These are phyloP conservation scores for Hanleya hanleyi DNA, from an alignment of 2,888 invertebrate genomes.

Conservation along the genomic window DNA sequence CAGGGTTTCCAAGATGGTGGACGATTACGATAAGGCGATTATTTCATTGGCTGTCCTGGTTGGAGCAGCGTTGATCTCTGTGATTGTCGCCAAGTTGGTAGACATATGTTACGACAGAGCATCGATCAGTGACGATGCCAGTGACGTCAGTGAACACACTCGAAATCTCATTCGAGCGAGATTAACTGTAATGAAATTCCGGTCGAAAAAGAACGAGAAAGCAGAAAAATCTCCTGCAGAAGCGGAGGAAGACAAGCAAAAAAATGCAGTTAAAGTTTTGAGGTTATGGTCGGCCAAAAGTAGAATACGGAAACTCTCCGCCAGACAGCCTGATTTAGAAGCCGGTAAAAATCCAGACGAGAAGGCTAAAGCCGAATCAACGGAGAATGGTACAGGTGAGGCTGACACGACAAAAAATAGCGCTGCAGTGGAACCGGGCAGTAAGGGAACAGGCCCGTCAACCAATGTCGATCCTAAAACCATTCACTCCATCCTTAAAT, in stretches of 20 bases:
- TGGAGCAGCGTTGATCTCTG: slow-evolving; percentile 48
- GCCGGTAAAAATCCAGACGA: not conserved
- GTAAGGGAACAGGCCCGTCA: not conserved
- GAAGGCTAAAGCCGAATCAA: not conserved
- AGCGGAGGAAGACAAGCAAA: slow-evolving; percentile 4
- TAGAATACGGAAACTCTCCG: not conserved
- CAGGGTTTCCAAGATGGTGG: slow-evolving; percentile 3
- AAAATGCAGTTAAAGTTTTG: slow-evolving; percentile 5
- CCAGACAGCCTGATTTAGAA: not conserved
- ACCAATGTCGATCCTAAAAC: too few species aligned
- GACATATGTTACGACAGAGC: slow-evolving; percentile 50
- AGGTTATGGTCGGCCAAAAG: slow-evolving; percentile 24
- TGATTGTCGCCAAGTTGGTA: slow-evolving; percentile 54
- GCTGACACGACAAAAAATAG: not conserved
- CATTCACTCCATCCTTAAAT: too few species aligned
- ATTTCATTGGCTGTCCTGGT: slow-evolving; percentile 31
- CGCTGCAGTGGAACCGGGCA: too few species aligned
- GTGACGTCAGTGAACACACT: slow-evolving; percentile 57
- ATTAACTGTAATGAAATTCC: slow-evolving; percentile 37
- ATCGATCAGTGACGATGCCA: slow-evolving; percentile 51
- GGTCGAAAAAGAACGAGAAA: slow-evolving; percentile 23
- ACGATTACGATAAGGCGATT: not conserved
- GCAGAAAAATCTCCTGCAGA: not conserved
- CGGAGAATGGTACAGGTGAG: not conserved
- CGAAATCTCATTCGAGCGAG: slow-evolving; percentile 44